Evolutionary conservation across 1,140 invertebrate genomes (phyloP), one percentile per base, ranked within the genome.

Genomic region (Drosophila ananassae): DNA sequence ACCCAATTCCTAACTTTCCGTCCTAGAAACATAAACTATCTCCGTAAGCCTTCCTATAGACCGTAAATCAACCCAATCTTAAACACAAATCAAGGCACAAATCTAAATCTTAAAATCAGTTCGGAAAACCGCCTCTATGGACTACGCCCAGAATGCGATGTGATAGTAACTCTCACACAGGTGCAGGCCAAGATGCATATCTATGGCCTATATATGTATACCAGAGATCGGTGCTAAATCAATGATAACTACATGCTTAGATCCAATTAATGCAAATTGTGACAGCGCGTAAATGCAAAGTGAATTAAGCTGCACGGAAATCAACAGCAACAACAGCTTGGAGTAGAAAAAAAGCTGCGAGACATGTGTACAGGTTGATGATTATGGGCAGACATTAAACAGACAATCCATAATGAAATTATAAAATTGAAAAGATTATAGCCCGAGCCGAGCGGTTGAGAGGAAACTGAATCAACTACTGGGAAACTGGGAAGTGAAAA

Each of bases 171-270:
- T 58, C 59, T 57, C 46, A 32, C 57, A 44, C 73, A 59, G 59
- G 55, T 63, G 60, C 73, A 24, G 28, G 48, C 9, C 13, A 12
- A 34, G 39, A 73, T 52, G 60, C 57, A 78, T 41, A 78, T 77
- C 72, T 71, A 54, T 73, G 79, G 73, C 79, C 82, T 75, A 85
- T 79, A 89, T 87, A 85, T 79, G 89, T 87, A 76, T 32, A 59
- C n/a, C 55, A 56, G 48, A 87, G 68, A 87, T 89, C 77, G 84
- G 84, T 89, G 83, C 84, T 89, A 89, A 89, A 89, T 89, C 83
- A 89, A 89, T 89, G 79, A 87, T 89, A 89, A 89, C 82, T 89
- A 81, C 83, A 79, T 89, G 66, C 83, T 89, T 89, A 89, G 78
- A 54, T 63, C 68, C 79, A 89, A 89, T 89, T 89, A 89, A 89